phyloP scores from a whole-genome alignment of 2,888 invertebrate genomes.

The Pyrgus malvae region DNA sequence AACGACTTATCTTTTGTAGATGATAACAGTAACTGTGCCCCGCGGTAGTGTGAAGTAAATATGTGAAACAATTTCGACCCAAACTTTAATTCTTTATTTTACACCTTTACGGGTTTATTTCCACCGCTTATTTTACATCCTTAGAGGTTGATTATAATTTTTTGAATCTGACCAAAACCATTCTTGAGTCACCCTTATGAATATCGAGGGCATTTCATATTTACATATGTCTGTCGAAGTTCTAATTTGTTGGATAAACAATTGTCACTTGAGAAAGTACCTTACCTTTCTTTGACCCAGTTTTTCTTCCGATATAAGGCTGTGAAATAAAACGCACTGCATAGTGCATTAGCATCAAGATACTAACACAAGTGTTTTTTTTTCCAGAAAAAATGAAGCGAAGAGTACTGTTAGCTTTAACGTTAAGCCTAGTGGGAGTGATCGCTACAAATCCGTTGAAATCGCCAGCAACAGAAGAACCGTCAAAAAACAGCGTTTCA shows the following conservation, averaged over 20 bases:
- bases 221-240: not conserved
- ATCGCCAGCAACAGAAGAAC: slow-evolving; percentile 38
- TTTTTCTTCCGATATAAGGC: slow-evolving; percentile 56
- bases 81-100: too few species aligned
- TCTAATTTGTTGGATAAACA: slow-evolving; percentile 44
- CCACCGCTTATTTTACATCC: too few species aligned
- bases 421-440: slow-evolving; percentile 48
- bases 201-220: too few species aligned
- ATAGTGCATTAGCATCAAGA: slow-evolving; percentile 19
- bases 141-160: too few species aligned
- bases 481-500: slow-evolving; percentile 41
- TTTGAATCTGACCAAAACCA: too few species aligned
- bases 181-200: too few species aligned
- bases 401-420: slow-evolving; percentile 43
- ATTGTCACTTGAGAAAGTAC: slow-evolving; percentile 38
- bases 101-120: too few species aligned
- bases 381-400: slow-evolving; percentile 68
- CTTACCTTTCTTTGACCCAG: slow-evolving; percentile 67
- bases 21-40: too few species aligned
- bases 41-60: too few species aligned
- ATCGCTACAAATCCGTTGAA: slow-evolving; percentile 42
- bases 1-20: too few species aligned
- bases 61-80: too few species aligned
- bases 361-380: slow-evolving; percentile 32
- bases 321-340: slow-evolving; percentile 17